Evolutionary conservation across 2,113 vertebrate genomes (phyloP).

Genomic region (Typhlomys cinereus): DNA sequence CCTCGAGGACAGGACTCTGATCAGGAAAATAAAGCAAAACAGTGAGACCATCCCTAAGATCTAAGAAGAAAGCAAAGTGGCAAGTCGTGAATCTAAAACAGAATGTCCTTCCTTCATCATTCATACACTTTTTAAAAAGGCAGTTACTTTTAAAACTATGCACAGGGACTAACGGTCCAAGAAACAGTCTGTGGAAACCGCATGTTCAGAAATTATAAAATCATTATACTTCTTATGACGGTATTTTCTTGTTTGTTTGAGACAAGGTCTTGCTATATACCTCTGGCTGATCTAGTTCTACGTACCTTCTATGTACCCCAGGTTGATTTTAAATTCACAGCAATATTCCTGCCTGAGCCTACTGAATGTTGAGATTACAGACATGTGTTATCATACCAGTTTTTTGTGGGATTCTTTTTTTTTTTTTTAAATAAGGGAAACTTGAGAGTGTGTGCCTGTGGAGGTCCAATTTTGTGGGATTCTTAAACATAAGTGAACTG

Average conservation of each 20-base stretch:
- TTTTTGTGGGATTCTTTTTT: background rate
- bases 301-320: background rate
- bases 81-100: background rate
- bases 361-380: background rate
- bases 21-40: constrained; percentile 47
- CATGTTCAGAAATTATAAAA: background rate
- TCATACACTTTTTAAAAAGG: background rate
- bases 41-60: constrained; percentile 27
- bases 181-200: background rate
- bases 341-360: background rate
- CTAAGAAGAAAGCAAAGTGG: constrained; percentile 41
- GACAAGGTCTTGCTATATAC: background rate
- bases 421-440: no score
- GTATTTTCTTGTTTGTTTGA: background rate
- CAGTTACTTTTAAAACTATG: constrained; percentile 39
- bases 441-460: no score
- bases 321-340: background rate
- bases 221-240: background rate
- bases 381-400: background rate
- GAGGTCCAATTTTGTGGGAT: background rate
- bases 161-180: background rate
- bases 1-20: constrained; percentile 85
- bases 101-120: constrained; percentile 19
- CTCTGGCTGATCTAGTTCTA: background rate
- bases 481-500: constrained; percentile 23